phyloP scores from a whole-genome alignment of 2,113 vertebrate genomes.

The Ariopsis seemanni region DNA sequence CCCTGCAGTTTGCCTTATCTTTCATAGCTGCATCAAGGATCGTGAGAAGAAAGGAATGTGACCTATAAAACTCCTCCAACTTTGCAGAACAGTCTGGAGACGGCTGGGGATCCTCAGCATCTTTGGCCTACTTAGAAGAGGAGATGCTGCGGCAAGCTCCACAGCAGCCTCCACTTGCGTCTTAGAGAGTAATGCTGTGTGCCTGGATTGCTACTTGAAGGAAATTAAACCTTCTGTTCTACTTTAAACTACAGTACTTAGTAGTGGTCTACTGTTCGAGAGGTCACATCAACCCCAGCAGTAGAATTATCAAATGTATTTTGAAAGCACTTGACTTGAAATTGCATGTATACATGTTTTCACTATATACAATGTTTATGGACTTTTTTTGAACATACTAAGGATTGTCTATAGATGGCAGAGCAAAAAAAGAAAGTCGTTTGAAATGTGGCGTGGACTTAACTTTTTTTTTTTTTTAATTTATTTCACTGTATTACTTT shows the following conservation, averaged over 20 bases:
- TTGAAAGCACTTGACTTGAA: background rate
- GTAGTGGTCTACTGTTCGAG: background rate
- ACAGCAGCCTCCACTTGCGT: slow-evolving; percentile 13
- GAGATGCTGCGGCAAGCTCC: slow-evolving; percentile 24
- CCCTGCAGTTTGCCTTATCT: background rate
- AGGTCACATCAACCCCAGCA: background rate
- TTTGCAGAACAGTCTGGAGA: slow-evolving; percentile 29
- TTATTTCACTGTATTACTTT: background rate
- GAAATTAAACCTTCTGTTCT: background rate
- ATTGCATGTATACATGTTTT: too few species aligned
- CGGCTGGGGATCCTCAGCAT: slow-evolving; percentile 26
- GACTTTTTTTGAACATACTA: background rate
- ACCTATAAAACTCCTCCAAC: slow-evolving; percentile 46
- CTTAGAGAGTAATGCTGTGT: background rate
- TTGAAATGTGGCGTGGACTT: background rate
- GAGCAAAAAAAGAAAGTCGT: background rate
- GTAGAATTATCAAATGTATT: background rate
- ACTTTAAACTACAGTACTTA: background rate
- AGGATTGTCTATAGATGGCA: background rate
- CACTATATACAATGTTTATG: background rate
- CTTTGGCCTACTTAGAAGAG: slow-evolving; percentile 60
- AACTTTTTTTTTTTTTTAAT: background rate
- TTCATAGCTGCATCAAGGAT: background rate
- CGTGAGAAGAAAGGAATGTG: slow-evolving; percentile 30
- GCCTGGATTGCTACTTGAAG: slow-evolving; percentile 10